A percentile compares a stretch with the other conserved stretches of the same genome.
These are phyloP conservation scores for Mystacornis crossleyi DNA, from an alignment of 2,113 vertebrate species.

Conservation along the genomic window DNA sequence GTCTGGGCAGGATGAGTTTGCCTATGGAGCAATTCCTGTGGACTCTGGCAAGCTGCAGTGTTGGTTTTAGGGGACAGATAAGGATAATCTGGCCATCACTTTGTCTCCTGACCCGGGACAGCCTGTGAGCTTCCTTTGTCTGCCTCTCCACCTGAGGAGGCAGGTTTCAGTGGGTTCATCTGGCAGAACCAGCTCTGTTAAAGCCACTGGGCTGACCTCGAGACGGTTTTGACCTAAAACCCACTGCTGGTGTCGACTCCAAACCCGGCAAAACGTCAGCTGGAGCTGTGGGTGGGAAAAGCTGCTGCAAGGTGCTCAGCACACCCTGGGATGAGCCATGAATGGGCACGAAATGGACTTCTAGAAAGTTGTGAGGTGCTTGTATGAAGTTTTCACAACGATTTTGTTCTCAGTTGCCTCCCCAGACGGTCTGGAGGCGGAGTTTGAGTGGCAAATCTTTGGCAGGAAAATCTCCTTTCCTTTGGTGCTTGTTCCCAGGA, in stretches of 20 bases:
- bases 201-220: not conserved
- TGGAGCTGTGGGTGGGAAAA: not conserved
- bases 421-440: accelerated
- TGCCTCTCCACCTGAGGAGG: not conserved
- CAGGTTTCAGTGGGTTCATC: not conserved
- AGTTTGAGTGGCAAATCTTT: not conserved
- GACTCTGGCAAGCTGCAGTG: not conserved
- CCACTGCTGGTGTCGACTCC: not conserved
- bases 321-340: not conserved
- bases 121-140: not conserved
- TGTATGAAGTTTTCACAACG: not conserved
- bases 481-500: not conserved
- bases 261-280: not conserved
- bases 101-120: not conserved
- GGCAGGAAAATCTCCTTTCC: not conserved
- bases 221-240: not conserved
- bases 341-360: not conserved
- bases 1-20: not conserved
- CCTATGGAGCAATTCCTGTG: not conserved
- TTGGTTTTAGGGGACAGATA: not conserved
- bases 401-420: not conserved
- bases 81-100: not conserved
- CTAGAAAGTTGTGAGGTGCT: not conserved
- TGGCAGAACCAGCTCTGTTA: not conserved
- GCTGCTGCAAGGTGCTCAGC: not conserved